Evolutionary conservation across 2,113 vertebrate genomes (phyloP).

Genomic region (Anarhynchus alexandrinus): DNA sequence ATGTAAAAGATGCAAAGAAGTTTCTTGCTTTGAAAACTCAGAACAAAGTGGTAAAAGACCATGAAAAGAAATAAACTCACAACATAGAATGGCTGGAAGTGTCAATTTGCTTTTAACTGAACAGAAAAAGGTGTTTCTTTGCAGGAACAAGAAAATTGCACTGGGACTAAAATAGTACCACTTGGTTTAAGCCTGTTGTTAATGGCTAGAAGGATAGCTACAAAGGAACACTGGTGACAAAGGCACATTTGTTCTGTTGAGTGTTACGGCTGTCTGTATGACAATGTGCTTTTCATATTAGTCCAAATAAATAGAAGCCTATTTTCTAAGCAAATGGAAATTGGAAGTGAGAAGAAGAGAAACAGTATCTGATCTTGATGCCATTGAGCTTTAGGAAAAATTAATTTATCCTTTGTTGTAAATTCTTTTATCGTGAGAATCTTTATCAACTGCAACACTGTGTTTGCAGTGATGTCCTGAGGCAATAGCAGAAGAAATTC

Average conservation of each 20-base stretch:
- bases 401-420: conserved; percentile 63
- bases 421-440: conserved; percentile 56
- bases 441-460: conserved; percentile 52
- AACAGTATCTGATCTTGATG: background rate
- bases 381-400: conserved; percentile 52
- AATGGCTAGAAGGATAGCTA: background rate
- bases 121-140: conserved; percentile 41
- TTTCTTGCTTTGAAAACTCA: background rate
- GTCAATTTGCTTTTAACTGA: conserved; percentile 36
- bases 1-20: background rate
- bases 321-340: conserved; percentile 52
- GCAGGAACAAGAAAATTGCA: conserved; percentile 46
- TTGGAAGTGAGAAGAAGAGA: background rate
- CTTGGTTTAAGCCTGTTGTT: conserved; percentile 40
- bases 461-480: conserved; percentile 42
- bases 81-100: background rate
- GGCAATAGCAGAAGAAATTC: conserved; percentile 53
- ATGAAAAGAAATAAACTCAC: background rate
- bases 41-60: background rate
- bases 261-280: background rate
- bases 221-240: conserved; percentile 9
- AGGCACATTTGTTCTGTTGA: conserved; percentile 21
- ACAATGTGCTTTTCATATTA: conserved; percentile 22
- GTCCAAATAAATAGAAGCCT: conserved; percentile 46
- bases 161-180: conserved; percentile 16